Evolutionary conservation across 2,888 invertebrate genomes (phyloP).

Genomic region (Dolichopus griseipennis): DNA sequence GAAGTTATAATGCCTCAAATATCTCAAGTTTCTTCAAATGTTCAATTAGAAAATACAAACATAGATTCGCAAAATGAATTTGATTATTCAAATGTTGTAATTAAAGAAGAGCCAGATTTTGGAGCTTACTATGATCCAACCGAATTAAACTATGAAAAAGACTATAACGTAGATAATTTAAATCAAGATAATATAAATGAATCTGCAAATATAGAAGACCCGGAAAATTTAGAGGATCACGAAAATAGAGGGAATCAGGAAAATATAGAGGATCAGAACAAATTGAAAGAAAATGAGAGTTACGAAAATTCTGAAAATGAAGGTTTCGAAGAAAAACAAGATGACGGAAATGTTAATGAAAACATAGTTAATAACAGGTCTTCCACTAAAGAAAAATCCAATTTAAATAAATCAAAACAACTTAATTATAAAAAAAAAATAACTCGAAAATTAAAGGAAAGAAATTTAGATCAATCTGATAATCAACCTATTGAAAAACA

Average conservation of each 20-base stretch:
- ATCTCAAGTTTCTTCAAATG: slow-evolving; percentile 24
- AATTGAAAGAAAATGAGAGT: slow-evolving; percentile 16
- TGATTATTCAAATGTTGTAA: slow-evolving; percentile 19
- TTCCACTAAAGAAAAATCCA: neutral
- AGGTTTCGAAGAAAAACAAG: neutral
- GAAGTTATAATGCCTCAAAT: slow-evolving; percentile 29
- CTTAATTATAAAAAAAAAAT: neutral
- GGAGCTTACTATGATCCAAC: slow-evolving; percentile 31
- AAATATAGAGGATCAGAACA: slow-evolving; percentile 1
- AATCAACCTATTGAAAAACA: neutral
- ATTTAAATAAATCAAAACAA: slow-evolving; percentile 8
- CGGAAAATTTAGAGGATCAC: slow-evolving; percentile 14
- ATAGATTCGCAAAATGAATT: neutral
- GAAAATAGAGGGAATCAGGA: slow-evolving; percentile 23
- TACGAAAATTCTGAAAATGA: slow-evolving; percentile 10
- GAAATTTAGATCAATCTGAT: neutral
- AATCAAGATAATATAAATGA: slow-evolving; percentile 18
- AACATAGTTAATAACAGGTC: neutral
- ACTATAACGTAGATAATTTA: slow-evolving; percentile 26
- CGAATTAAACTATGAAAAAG: slow-evolving; percentile 11
- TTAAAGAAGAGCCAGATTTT: slow-evolving; percentile 33
- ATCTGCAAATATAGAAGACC: slow-evolving; percentile 14
- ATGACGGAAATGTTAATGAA: neutral
- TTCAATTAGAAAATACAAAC: neutral
- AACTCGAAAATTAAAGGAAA: neutral